A percentile compares a stretch with the other conserved stretches of the same genome.
These are phyloP conservation scores for Podabrus alpinus DNA, from an alignment of 2,888 invertebrate species.

Conservation along the genomic window DNA sequence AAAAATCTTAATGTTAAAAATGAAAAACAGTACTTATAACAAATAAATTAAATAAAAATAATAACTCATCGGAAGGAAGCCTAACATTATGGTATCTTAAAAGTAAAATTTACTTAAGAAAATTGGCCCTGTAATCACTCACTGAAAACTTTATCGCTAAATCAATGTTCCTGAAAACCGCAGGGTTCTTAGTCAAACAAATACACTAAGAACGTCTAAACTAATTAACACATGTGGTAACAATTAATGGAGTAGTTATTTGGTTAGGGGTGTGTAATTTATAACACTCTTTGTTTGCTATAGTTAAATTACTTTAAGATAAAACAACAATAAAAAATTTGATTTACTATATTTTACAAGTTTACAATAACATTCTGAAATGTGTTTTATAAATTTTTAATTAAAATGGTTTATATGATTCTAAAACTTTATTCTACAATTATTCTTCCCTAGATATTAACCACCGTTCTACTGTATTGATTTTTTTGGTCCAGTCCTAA, in stretches of 20 bases:
- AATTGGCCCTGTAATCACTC: neutral
- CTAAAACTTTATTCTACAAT: neutral
- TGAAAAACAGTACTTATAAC: neutral
- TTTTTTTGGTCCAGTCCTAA: neutral
- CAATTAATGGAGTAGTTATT: neutral
- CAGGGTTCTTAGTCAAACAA: neutral
- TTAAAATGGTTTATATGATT: neutral
- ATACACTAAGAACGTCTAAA: neutral
- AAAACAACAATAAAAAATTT: neutral
- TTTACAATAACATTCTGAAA: neutral
- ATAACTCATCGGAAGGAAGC: too few species aligned
- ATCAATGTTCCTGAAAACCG: neutral
- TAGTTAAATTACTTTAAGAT: neutral
- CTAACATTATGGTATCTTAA: neutral
- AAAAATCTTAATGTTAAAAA: neutral
- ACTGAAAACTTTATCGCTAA: neutral
- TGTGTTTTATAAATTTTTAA: neutral
- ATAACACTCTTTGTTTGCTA: neutral
- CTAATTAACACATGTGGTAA: neutral
- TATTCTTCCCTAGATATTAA: neutral
- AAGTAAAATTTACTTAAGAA: neutral
- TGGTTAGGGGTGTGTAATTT: neutral
- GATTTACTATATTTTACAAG: neutral
- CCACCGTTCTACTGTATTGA: neutral
- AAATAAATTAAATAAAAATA: neutral